A percentile compares a stretch with the other conserved stretches of the same genome.
These are phyloP conservation scores for Heliconius hermathena DNA, from an alignment of 1,140 invertebrate species.

Conservation along the genomic window DNA sequence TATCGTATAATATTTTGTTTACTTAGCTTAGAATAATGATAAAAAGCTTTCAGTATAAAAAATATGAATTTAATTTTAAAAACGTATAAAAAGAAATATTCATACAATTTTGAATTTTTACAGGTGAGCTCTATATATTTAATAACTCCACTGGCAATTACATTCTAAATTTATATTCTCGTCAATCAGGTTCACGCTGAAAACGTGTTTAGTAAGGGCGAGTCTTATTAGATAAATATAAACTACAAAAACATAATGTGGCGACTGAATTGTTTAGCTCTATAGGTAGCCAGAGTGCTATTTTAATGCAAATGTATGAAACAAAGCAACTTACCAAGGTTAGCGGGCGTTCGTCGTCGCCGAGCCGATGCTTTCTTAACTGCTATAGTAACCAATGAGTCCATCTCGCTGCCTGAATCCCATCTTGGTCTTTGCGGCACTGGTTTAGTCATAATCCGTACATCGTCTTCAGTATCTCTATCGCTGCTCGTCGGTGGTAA, in stretches of 20 bases:
- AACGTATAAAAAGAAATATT: too few relatives aligned
- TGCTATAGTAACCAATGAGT: constrained; percentile 72
- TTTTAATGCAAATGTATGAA: constrained; percentile 33
- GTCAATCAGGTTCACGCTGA: constrained; percentile 16
- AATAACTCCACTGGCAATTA: constrained; percentile 1
- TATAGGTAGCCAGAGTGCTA: constrained; percentile 17
- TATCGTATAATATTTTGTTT: too few relatives aligned
- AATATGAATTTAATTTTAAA: not conserved
- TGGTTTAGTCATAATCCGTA: constrained; percentile 51
- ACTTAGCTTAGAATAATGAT: not conserved
- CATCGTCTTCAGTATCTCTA: constrained; percentile 75
- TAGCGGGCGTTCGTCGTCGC: constrained; percentile 70
- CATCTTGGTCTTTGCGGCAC: constrained; percentile 61
- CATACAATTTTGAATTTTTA: not conserved
- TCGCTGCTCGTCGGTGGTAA: constrained; percentile 74
- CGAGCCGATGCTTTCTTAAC: constrained; percentile 74
- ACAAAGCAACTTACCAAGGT: constrained; percentile 61
- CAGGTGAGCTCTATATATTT: not conserved
- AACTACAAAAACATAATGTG: constrained; percentile 1
- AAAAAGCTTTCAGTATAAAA: not conserved
- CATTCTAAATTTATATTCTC: constrained; percentile 28
- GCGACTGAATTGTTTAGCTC: not conserved
- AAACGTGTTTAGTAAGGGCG: constrained; percentile 21
- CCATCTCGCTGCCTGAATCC: constrained; percentile 80
- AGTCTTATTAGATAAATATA: constrained; percentile 18